Evolutionary conservation across 2,113 vertebrate species (phyloP).

Genomic region (Myrmecophaga tridactyla): DNA sequence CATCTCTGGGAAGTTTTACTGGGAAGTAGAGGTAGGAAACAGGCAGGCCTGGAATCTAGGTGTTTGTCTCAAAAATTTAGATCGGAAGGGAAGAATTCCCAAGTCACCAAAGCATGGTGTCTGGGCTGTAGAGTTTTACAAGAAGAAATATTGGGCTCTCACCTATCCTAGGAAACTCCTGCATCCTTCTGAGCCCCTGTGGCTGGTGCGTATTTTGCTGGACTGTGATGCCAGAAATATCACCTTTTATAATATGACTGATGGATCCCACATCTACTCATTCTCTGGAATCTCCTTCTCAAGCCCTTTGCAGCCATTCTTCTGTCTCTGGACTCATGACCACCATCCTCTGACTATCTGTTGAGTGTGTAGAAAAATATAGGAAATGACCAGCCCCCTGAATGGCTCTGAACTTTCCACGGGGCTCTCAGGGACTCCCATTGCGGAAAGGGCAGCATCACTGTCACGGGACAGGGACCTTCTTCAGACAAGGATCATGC

Average conservation of each 20-base stretch:
- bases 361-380: not conserved
- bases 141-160: not conserved
- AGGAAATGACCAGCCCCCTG: not conserved
- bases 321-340: conserved; percentile 76
- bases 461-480: not conserved
- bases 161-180: conserved; percentile 42
- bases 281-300: conserved; percentile 81
- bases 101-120: conserved; percentile 49
- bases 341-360: conserved; percentile 8
- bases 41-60: conserved; percentile 54
- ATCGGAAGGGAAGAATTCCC: conserved; percentile 56
- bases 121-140: conserved; percentile 53
- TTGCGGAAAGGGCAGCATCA: not conserved
- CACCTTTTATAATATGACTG: conserved; percentile 86
- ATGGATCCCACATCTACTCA: conserved; percentile 84
- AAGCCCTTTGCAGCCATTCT: conserved; percentile 84
- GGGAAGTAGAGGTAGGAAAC: conserved; percentile 53
- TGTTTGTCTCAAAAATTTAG: conserved; percentile 58
- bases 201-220: conserved; percentile 82
- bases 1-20: not conserved
- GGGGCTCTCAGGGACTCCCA: not conserved
- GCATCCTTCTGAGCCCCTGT: conserved; percentile 71
- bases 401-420: not conserved
- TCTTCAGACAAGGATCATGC: not conserved
- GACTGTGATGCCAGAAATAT: conserved; percentile 85